Percentiles rank a stretch among this genome's conserved stretches.
These are phyloP conservation scores for Mesoclemmys tuberculata DNA, from an alignment of 2,113 vertebrate species.

Conservation along the genomic window DNA sequence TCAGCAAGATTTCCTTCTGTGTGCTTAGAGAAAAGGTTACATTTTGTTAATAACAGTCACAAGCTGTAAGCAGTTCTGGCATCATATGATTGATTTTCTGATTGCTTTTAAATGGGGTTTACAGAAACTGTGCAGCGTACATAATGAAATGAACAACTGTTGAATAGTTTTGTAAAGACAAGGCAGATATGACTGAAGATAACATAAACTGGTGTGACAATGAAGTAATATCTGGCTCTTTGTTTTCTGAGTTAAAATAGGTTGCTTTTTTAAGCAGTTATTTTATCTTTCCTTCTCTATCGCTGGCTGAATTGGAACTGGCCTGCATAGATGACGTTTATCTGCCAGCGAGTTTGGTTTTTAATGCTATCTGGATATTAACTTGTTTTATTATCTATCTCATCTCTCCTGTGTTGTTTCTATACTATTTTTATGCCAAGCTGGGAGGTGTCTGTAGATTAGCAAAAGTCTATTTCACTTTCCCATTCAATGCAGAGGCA, in stretches of 20 bases:
- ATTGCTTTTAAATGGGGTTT: conserved; percentile 56
- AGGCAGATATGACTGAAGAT: conserved; percentile 40
- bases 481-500: not conserved
- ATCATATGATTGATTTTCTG: conserved; percentile 44
- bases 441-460: not conserved
- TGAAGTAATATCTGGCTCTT: conserved; percentile 38
- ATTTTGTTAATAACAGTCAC: conserved; percentile 63
- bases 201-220: conserved; percentile 34
- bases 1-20: conserved; percentile 75
- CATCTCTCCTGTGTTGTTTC: not conserved
- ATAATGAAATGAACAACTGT: not conserved
- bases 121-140: conserved; percentile 18
- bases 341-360: not conserved
- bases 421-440: not conserved
- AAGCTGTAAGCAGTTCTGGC: conserved; percentile 22
- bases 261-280: not conserved
- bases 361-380: not conserved
- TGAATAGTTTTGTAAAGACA: conserved; percentile 4
- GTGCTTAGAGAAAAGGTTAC: conserved; percentile 67
- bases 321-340: not conserved
- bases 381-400: not conserved
- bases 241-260: not conserved
- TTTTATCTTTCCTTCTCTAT: not conserved
- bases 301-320: conserved; percentile 7
- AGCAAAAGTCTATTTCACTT: not conserved